phyloP scores from a whole-genome alignment of 1,140 invertebrate genomes.

The Drosophila bipectinata region DNA sequence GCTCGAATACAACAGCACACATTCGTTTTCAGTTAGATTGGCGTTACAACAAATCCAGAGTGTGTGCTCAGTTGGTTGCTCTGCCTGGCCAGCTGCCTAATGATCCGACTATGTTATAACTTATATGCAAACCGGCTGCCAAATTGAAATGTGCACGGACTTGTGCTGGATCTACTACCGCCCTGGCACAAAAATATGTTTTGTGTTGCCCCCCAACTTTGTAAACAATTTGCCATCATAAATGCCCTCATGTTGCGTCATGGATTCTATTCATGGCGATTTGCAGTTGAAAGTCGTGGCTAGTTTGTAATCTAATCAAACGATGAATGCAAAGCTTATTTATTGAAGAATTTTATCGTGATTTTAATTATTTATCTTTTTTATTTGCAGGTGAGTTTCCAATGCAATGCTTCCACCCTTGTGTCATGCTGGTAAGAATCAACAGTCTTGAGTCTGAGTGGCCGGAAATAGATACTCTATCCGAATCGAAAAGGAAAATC shows the following conservation, averaged over 20 bases:
- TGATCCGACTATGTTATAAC: slow-evolving; percentile 68
- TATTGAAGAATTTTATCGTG: slow-evolving; percentile 30
- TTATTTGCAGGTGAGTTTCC: slow-evolving; percentile 65
- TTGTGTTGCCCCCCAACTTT: slow-evolving; percentile 52
- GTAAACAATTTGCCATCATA: slow-evolving; percentile 54
- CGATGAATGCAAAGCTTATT: slow-evolving; percentile 17
- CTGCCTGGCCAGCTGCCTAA: slow-evolving; percentile 70
- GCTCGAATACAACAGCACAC: background rate
- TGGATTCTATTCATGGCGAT: background rate
- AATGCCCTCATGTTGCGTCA: slow-evolving; percentile 31
- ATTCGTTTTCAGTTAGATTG: slow-evolving; percentile 26
- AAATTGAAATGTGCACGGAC: slow-evolving; percentile 72
- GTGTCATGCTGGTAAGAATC: slow-evolving; percentile 54
- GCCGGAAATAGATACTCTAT: background rate
- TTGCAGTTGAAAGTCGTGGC: background rate
- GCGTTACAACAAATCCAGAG: slow-evolving; percentile 77
- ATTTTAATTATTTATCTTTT: slow-evolving; percentile 21
- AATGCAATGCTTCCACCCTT: slow-evolving; percentile 5
- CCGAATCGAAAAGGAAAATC: slow-evolving; percentile 8
- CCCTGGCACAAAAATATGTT: slow-evolving; percentile 4
- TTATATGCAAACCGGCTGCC: slow-evolving; percentile 71
- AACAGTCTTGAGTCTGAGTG: background rate
- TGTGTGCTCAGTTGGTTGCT: slow-evolving; percentile 40
- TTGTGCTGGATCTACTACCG: slow-evolving; percentile 38
- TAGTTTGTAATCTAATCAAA: slow-evolving; percentile 9